Evolutionary conservation across 2,113 vertebrate genomes (phyloP), one percentile per base, ranked within the genome.

Genomic region (Ageneiosus marmoratus): DNA sequence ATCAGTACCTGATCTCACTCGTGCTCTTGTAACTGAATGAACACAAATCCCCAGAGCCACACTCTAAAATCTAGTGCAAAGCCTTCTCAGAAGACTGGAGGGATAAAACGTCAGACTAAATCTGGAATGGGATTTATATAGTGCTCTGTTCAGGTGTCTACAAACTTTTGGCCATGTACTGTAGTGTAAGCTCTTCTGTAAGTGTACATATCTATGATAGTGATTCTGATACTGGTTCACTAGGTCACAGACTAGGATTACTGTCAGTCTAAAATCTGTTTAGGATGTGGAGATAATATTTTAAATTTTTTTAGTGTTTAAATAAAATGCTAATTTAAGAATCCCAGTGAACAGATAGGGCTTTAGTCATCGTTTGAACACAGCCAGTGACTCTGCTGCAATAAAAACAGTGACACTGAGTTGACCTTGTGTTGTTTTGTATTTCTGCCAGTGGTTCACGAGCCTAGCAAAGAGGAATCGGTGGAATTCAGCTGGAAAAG

Each of bases 401-500:
- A 8, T 69, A 53, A 41, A 53, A 41, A 53, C 34, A 8, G 79
- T 29, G 16, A 74, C 9, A 3, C 20, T 24, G 81, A 44, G 81
- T 55, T 89, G 29, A 87, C 34, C 1, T 20, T 60, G 53, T 62
- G 6, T 1, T 37, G 32, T 78, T 88, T 41, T 41, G 37, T 41
- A 41, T 41, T 44, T 90, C 69, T 70, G 24, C 29, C 83, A 99
- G 98, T 99, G 87, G 95, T 96, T 62, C 97, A 99, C 0, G 92
- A 97, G 48, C 92, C 95, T 0, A 88, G 55, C 3, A 93, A 95
- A 76, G 96, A 97, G 0, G 95, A 96, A 3, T 88, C 44, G 0
- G 96, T 99, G 2, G 95, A 97, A 81, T 99, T 99, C 91, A 95
- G 79, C 84, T 99, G 98, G 98, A 99, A 97, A 88, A 95, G 98